Base-by-base conservation (phyloP, 2,113 vertebrate genomes). In the Thamnaconus septentrionalis region DNA sequence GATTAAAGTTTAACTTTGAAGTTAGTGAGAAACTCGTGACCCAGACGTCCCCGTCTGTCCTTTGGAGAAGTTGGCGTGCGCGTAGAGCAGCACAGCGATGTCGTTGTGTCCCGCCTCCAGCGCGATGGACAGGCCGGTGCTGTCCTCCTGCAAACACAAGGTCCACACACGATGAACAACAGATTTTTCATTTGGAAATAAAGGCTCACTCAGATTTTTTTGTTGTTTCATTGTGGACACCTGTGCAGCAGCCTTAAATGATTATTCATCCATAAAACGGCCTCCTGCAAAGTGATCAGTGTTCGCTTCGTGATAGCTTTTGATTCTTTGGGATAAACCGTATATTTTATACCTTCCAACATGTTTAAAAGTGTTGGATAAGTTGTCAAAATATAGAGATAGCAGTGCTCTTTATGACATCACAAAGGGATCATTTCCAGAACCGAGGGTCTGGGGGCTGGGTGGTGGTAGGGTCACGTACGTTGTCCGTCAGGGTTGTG, bases 61-160 rank as follows among this genome's bases (percentile, higher is more conserved):
- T 92, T 93, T 96, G 53, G 93, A 96, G 61, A 96, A 98, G 92
- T 98, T 99, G 56, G 95, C 90, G 0, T 96, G 96, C 12, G 96
- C 96, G 1, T 98, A 98, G 31, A 99, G 93, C 46, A 99, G 95
- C 87, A 98, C 92, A 0, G 95, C 97, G 5, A 98, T 98, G 79
- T 98, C 96, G 64, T 94, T 95, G 83, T 99, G 97, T 68, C 96
- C 96, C 2, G 96, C 95, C 75, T 99, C 96, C 81, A 99, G 87
- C 43, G 97, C 96, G 60, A 99, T 97, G 0, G 96, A 98, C 87
- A 99, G 89, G 5, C 97, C 96, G 0, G 96, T 97, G 88, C 97
- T 98, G 68, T 94, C 94, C 69, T 99, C 97, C 97, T 99, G 66
- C 41, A 44, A 39, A 79, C 53, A 61, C 4, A 82, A 50, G 48